Conservation (phyloP, 2,797 vertebrate genomes). For the Poeciliopsis infans region DNA sequence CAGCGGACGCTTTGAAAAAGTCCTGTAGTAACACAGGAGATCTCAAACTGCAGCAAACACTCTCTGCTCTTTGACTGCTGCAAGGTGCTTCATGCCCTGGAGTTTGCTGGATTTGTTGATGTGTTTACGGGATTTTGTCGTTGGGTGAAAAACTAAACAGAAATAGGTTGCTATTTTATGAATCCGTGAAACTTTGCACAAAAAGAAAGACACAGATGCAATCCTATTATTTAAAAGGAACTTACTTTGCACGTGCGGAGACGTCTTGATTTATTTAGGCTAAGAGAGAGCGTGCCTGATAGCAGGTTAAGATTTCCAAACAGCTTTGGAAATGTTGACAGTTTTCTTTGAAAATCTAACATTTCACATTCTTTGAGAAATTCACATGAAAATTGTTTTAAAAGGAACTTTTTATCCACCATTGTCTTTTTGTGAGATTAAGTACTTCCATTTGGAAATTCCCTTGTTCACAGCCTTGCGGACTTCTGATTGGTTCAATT, state of each 20-base stretch:
- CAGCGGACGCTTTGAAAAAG: not conserved
- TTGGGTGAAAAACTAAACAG: not conserved
- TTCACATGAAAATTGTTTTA: not conserved
- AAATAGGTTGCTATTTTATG: not conserved
- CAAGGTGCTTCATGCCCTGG: not conserved
- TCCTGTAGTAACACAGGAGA: not conserved
- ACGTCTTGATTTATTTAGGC: not conserved
- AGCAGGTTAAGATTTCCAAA: not conserved
- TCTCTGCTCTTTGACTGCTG: not conserved
- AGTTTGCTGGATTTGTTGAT: not conserved
- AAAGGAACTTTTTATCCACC: no score
- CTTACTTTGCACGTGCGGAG: not conserved
- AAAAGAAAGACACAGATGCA: not conserved
- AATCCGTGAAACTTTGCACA: not conserved
- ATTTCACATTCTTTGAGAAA: not conserved
- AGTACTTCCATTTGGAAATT: no score
- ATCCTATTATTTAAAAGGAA: not conserved
- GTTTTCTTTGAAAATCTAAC: not conserved
- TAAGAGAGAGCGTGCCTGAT: not conserved
- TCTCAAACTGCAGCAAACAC: not conserved
- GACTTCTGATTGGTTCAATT: no score
- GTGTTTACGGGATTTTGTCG: not conserved
- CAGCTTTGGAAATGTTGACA: not conserved
- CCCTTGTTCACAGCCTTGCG: no score
- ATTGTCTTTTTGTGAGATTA: no score